phyloP scores from a whole-genome alignment of 2,797 vertebrate species.

The Cirrhinus molitorella region DNA sequence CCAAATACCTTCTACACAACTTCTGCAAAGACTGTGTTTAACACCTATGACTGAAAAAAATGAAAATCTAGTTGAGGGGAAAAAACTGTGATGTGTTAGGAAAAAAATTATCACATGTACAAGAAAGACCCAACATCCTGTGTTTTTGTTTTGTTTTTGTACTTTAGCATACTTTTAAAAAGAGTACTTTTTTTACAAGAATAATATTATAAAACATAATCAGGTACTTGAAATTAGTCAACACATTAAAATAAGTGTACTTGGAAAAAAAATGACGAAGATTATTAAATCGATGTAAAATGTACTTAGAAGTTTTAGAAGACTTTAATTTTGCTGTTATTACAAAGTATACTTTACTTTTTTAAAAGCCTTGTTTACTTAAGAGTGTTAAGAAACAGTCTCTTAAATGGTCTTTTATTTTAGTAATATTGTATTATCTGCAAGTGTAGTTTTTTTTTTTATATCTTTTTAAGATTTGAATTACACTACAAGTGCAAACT shows the following conservation, averaged over 20 bases:
- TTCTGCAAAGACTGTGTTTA: background rate
- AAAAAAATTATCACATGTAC: background rate
- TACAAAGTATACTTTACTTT: too few species aligned
- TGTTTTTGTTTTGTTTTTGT: background rate
- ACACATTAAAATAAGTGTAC: too few species aligned
- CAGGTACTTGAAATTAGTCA: too few species aligned
- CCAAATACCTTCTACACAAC: background rate
- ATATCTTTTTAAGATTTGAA: background rate
- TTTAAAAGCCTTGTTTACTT: too few species aligned
- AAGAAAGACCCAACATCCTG: too few species aligned
- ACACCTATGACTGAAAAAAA: background rate
- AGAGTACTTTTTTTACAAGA: background rate
- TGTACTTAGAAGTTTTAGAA: too few species aligned
- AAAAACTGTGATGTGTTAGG: background rate
- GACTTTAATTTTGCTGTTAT: too few species aligned
- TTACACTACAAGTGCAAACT: background rate
- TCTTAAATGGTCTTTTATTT: too few species aligned
- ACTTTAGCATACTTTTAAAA: background rate
- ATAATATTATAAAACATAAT: too few species aligned
- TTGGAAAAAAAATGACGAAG: too few species aligned
- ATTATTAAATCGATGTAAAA: too few species aligned
- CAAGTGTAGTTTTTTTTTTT: background rate
- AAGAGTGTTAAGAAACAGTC: too few species aligned
- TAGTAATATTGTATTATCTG: background rate
- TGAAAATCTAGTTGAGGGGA: background rate